A percentile compares a stretch with the other conserved stretches of the same genome.
Evolutionary conservation across 1,140 invertebrate species (phyloP).

Genomic region (Aphaenogaster floridana): DNA sequence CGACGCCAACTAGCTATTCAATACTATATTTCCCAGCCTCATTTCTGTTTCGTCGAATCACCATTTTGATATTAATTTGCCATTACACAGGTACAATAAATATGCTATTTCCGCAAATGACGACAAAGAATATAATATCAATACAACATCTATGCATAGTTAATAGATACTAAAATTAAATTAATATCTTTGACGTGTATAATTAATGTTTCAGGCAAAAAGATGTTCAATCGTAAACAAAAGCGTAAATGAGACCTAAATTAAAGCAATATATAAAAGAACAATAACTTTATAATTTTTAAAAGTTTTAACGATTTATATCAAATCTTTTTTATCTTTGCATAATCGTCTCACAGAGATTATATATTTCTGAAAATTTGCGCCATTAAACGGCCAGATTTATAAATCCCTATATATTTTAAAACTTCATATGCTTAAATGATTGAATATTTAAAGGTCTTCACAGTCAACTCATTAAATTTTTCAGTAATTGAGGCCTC

Average conservation of each 20-base stretch:
- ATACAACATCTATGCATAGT: constrained; percentile 12
- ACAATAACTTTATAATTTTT: constrained; percentile 4
- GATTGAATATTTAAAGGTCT: not conserved
- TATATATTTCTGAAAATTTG: not conserved
- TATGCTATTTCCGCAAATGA: constrained; percentile 62
- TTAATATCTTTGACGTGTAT: not conserved
- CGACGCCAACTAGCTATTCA: constrained; percentile 69
- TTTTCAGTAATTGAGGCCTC: not conserved
- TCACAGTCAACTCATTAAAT: not conserved
- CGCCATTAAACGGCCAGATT: not conserved
- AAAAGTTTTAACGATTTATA: not conserved
- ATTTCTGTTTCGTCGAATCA: constrained; percentile 73
- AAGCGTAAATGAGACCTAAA: not conserved
- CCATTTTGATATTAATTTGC: constrained; percentile 75
- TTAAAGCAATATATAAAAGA: constrained; percentile 6
- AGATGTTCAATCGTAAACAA: not conserved
- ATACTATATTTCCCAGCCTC: constrained; percentile 73
- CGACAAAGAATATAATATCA: constrained; percentile 4
- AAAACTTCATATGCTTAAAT: not conserved
- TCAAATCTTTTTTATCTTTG: not conserved
- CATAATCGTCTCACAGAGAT: not conserved
- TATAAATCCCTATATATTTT: not conserved
- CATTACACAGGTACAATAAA: constrained; percentile 63
- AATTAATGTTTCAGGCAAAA: constrained; percentile 20
- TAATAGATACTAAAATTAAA: constrained; percentile 29